These are phyloP conservation scores for Ectropis crepuscularia DNA, from an alignment of 2,888 invertebrate genomes.

Conservation along the genomic window DNA sequence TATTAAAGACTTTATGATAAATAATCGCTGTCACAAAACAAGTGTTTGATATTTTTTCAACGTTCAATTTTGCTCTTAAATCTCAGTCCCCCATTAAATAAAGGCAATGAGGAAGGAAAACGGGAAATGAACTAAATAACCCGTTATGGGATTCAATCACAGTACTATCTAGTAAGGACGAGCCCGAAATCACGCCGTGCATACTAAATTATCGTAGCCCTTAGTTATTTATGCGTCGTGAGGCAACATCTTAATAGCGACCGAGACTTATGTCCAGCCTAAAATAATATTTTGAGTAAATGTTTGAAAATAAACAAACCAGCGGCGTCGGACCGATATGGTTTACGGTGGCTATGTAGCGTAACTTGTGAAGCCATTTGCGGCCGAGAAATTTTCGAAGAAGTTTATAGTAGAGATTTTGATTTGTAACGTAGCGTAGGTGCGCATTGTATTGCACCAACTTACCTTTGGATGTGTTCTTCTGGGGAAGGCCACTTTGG, in stretches of 20 bases:
- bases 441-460: constrained; percentile 55
- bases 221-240: constrained; percentile 82
- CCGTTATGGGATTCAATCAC: constrained; percentile 77
- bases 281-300: constrained; percentile 84
- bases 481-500: constrained; percentile 99
- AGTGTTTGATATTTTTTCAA: constrained; percentile 5
- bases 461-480: constrained; percentile 99
- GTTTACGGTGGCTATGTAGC: constrained; percentile 68
- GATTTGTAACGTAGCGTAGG: constrained; percentile 69
- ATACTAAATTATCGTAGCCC: constrained; percentile 80
- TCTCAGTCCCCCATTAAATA: constrained; percentile 43
- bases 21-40: neutral
- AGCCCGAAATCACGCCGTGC: constrained; percentile 72
- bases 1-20: no score
- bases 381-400: constrained; percentile 66
- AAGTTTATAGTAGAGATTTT: constrained; percentile 69
- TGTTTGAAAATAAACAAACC: constrained; percentile 80
- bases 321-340: constrained; percentile 56
- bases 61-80: constrained; percentile 22
- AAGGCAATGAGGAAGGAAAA: constrained; percentile 46
- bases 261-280: constrained; percentile 79
- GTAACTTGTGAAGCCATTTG: constrained; percentile 65
- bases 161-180: constrained; percentile 66
- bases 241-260: constrained; percentile 81
- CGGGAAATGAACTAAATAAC: constrained; percentile 68